These are phyloP conservation scores for Camelus dromedarius DNA, from an alignment of 2,113 vertebrate genomes.

Conservation along the genomic window DNA sequence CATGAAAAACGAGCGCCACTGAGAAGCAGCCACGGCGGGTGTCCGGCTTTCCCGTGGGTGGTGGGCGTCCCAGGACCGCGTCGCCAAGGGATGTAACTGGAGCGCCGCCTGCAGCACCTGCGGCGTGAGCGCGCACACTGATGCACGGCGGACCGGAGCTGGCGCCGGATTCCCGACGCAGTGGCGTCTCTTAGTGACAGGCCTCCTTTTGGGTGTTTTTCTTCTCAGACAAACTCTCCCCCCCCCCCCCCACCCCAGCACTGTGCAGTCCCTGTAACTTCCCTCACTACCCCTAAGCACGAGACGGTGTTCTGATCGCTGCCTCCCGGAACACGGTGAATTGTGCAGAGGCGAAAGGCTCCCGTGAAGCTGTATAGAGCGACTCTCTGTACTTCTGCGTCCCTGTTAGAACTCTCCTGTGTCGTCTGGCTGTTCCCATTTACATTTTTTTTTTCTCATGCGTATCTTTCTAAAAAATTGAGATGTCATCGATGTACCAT, in stretches of 20 bases:
- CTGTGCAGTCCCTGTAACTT: too few relatives aligned
- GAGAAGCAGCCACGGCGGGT: background rate
- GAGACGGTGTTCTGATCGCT: background rate
- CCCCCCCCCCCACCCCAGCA: too few relatives aligned
- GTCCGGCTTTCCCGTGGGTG: background rate
- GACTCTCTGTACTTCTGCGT: background rate
- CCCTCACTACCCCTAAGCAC: background rate
- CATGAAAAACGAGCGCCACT: too few relatives aligned
- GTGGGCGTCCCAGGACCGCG: background rate
- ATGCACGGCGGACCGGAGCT: background rate
- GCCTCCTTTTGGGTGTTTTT: background rate
- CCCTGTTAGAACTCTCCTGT: background rate
- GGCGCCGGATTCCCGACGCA: too few relatives aligned
- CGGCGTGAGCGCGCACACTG: fast-evolving
- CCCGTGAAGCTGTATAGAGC: fast-evolving
- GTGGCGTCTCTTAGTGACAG: too few relatives aligned
- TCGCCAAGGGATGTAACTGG: too few relatives aligned
- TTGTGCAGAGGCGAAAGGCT: too few relatives aligned
- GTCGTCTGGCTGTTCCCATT: background rate
- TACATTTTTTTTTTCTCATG: background rate
- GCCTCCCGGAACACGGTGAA: background rate
- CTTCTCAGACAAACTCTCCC: background rate
- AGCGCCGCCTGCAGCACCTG: too few relatives aligned
- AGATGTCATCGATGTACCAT: background rate
- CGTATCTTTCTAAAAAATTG: background rate